Evolutionary conservation across 2,113 vertebrate genomes (phyloP), one percentile per base, ranked within the genome.

Genomic region (Channa argus): DNA sequence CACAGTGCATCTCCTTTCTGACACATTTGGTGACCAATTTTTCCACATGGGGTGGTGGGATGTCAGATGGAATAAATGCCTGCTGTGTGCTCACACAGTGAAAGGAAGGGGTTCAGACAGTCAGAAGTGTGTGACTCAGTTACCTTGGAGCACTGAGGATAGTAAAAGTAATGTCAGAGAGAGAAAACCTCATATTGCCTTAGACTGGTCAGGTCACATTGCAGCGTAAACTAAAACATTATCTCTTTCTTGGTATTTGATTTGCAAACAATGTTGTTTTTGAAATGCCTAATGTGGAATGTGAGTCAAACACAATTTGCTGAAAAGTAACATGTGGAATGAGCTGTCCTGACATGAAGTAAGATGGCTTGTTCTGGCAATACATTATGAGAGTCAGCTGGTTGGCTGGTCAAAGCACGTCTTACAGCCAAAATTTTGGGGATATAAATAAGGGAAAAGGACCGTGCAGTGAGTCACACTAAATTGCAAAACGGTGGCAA

Each of bases 1-100:
- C 14, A 36, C 2, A 59, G 33, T 38, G 10, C 45, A 64, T 67
- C 24, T 67, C 11, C 50, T 55, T 37, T 71, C 63, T 79, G 56
- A 71, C 51, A 65, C 49, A 65, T 77, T 68, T 49, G 24, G 64
- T 79, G 69, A 53, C 66, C 0, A 0, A 50, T 24, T 8, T 62
- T 76, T 83, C 69, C 52, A 58, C 63, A 61, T 15, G 45, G 5
- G 13, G 47, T 43, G 43, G 37, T 37, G 41, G 43, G 50, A 80
- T 85, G 81, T 78, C 79, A 77, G 55, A 80, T 39, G 63, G 37
- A 74, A 67, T 82, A 62, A 76, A 76, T 67, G 61, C 69, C 84
- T 71, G 64, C 80, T 58, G 80, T 64, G 75, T 5, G 7, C 55
- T 72, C 80, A 72, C 61, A 65, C 41, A n/a, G 47, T 45, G 55